These are phyloP conservation scores for Drosophila gunungcola DNA, from an alignment of 1,140 invertebrate genomes.

Conservation along the genomic window DNA sequence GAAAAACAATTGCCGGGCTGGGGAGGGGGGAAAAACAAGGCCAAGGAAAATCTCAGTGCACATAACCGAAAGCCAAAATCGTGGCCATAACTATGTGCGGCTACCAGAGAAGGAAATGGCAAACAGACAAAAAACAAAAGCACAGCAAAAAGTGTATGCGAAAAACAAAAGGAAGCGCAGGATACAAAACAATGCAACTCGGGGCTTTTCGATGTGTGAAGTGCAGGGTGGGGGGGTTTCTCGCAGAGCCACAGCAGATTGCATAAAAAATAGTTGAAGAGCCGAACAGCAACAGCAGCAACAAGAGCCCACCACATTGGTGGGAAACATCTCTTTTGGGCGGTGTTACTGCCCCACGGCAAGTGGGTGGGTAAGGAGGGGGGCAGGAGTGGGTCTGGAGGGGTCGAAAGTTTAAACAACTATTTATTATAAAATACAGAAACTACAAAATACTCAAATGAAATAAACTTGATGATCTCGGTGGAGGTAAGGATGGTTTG, in stretches of 20 bases:
- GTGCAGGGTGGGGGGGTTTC: background rate
- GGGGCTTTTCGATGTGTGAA: conserved; percentile 30
- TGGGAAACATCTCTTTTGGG: conserved; percentile 70
- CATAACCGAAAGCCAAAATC: conserved; percentile 76
- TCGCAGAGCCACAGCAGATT: conserved; percentile 62
- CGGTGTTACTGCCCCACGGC: conserved; percentile 3
- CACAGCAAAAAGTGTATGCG: conserved; percentile 34
- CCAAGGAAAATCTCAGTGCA: conserved; percentile 68
- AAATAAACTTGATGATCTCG: conserved; percentile 12
- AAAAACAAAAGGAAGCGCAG: conserved; percentile 37
- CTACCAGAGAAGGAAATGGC: conserved; percentile 56
- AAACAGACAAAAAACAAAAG: conserved; percentile 70
- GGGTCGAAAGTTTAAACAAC: conserved; percentile 78
- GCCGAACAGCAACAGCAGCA: conserved; percentile 32
- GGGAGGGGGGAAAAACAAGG: conserved; percentile 19
- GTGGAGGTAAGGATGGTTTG: background rate
- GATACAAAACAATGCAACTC: conserved; percentile 42
- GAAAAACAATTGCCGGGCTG: conserved; percentile 21
- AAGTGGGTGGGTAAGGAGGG: background rate
- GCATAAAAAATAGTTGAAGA: conserved; percentile 78
- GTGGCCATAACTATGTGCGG: conserved; percentile 82
- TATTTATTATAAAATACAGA: conserved; percentile 81
- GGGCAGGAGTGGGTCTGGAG: background rate
- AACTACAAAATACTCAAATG: conserved; percentile 64
- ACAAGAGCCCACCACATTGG: conserved; percentile 69